Conservation (phyloP, 2,797 vertebrate species). For the Uromys caudimaculatus region DNA sequence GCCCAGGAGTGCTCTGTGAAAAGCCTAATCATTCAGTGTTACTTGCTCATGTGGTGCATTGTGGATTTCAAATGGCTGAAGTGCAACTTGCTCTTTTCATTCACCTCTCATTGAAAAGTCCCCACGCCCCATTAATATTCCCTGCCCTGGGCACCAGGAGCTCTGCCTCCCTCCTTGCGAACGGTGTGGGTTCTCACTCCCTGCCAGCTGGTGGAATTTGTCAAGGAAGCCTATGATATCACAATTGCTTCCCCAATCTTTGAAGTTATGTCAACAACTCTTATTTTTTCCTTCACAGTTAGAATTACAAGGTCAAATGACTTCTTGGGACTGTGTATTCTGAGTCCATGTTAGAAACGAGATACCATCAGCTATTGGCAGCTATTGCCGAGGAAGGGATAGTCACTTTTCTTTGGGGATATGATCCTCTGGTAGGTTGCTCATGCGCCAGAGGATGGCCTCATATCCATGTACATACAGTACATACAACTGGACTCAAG, state of each 20-base stretch:
- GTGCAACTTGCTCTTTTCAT: neutral
- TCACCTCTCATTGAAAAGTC: neutral
- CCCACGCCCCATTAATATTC: neutral
- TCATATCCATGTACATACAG: neutral
- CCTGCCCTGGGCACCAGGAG: neutral
- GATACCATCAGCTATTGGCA: neutral
- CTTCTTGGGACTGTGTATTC: neutral
- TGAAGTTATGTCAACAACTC: neutral
- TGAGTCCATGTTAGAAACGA: neutral
- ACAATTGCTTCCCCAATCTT: neutral
- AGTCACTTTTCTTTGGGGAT: neutral
- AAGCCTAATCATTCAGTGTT: neutral
- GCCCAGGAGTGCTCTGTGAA: neutral
- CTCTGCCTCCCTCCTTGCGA: neutral
- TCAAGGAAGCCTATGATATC: neutral
- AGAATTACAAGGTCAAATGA: neutral
- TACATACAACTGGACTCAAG: neutral
- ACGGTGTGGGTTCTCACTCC: neutral
- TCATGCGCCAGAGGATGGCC: too few relatives aligned
- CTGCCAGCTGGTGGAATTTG: neutral
- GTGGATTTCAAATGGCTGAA: neutral
- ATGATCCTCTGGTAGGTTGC: neutral
- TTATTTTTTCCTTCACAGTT: conserved; percentile 41
- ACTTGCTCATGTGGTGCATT: neutral
- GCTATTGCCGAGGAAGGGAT: neutral